phyloP scores from a whole-genome alignment of 2,797 vertebrate species.

The Stomatorhinus walkeri region DNA sequence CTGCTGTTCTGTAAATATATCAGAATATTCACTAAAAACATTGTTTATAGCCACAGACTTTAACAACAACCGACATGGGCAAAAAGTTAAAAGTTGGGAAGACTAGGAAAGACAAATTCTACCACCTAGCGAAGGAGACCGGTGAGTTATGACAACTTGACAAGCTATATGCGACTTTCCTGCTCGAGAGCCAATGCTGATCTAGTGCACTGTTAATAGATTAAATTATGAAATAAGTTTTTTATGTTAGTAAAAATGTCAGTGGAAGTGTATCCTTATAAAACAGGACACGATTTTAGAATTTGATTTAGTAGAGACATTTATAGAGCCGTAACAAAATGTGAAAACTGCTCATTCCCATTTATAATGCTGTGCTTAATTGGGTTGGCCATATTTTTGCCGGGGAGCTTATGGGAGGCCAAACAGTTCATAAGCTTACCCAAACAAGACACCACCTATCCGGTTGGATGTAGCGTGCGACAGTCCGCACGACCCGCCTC shows the following conservation, averaged over 20 bases:
- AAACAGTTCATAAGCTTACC: background rate
- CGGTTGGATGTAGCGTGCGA: too few species aligned
- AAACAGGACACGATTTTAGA: background rate
- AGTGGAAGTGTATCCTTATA: background rate
- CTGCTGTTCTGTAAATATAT: background rate
- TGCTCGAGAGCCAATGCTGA: background rate
- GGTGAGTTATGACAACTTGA: conserved; percentile 55
- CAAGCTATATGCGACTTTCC: background rate
- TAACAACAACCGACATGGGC: conserved; percentile 65
- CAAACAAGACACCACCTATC: background rate
- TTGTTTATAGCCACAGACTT: background rate
- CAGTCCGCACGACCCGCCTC: background rate
- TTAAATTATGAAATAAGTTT: background rate
- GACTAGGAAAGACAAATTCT: conserved; percentile 87
- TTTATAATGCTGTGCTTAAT: background rate
- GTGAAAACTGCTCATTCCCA: background rate
- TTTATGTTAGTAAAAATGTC: background rate
- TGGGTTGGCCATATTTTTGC: background rate
- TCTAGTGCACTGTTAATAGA: background rate
- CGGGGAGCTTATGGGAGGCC: background rate
- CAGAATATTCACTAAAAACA: background rate
- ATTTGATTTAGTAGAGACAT: background rate
- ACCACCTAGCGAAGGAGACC: conserved; percentile 91
- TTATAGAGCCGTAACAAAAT: background rate
- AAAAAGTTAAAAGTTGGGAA: conserved; percentile 93